phyloP scores from a whole-genome alignment of 2,113 vertebrate species.

The Acrocephalus kingi region DNA sequence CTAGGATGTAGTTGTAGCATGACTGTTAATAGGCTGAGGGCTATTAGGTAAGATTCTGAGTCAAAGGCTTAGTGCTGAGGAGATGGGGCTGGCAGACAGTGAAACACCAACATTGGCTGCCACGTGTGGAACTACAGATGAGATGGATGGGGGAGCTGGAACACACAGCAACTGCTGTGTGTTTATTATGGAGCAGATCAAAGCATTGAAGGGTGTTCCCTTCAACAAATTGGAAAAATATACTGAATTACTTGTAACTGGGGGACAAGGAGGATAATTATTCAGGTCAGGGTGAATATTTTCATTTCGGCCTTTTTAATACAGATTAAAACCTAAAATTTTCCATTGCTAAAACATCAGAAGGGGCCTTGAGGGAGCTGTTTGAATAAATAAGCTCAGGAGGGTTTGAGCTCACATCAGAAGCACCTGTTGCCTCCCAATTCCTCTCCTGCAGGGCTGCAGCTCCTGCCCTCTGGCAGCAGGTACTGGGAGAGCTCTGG shows the following conservation, averaged over 20 bases:
- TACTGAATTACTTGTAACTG: neutral
- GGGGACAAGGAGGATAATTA: neutral
- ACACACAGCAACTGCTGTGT: neutral
- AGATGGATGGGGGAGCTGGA: neutral
- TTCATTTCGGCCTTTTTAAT: neutral
- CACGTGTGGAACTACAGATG: fast-evolving
- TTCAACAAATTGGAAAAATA: neutral
- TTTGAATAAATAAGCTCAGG: neutral
- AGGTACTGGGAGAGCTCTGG: neutral
- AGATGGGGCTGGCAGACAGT: neutral
- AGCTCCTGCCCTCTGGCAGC: neutral
- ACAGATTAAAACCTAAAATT: neutral
- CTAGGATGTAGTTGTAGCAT: fast-evolving
- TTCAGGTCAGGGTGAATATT: neutral
- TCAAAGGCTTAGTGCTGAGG: neutral
- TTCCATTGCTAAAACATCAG: neutral
- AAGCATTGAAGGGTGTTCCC: neutral
- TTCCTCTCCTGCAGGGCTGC: neutral
- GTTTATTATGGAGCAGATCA: neutral
- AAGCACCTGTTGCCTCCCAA: neutral
- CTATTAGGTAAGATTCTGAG: neutral
- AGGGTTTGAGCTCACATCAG: neutral
- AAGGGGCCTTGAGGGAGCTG: neutral
- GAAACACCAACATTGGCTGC: too few relatives aligned
- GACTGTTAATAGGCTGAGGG: neutral